Evolutionary conservation across 2,888 invertebrate genomes (phyloP).

Genomic region (Drosophila seclusa): DNA sequence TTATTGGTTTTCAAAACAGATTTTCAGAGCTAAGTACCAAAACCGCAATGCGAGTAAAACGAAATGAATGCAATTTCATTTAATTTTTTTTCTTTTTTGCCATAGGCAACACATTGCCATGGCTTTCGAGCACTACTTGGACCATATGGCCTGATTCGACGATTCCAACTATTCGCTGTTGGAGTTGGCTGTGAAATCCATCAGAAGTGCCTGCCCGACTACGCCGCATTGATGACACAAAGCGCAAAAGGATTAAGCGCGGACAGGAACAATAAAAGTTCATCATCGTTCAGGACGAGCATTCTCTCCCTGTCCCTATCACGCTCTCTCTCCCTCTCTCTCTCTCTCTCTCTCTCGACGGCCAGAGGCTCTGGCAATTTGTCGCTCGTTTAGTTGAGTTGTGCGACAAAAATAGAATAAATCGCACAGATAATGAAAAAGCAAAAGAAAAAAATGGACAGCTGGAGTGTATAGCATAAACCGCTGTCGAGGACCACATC

Average conservation of each 20-base stretch:
- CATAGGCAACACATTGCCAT: slow-evolving; percentile 49
- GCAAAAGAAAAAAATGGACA: slow-evolving; percentile 61
- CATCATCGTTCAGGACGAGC: slow-evolving; percentile 54
- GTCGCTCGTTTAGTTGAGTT: slow-evolving; percentile 81
- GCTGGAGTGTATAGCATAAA: slow-evolving; percentile 62
- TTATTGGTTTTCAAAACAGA: slow-evolving; percentile 82
- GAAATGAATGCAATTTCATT: slow-evolving; percentile 46
- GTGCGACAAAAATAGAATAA: slow-evolving; percentile 80
- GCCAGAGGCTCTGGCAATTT: slow-evolving; percentile 68
- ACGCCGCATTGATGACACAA: slow-evolving; percentile 68
- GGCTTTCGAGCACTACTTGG: slow-evolving; percentile 44
- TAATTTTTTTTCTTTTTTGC: slow-evolving; percentile 9
- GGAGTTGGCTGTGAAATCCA: slow-evolving; percentile 64
- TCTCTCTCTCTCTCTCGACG: neutral
- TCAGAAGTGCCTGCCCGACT: slow-evolving; percentile 59
- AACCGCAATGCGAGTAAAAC: slow-evolving; percentile 69
- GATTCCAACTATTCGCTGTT: slow-evolving; percentile 45
- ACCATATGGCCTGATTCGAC: slow-evolving; percentile 68
- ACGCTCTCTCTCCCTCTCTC: neutral
- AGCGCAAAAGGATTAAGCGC: slow-evolving; percentile 77
- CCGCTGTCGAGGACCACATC: slow-evolving; percentile 50
- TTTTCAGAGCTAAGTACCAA: slow-evolving; percentile 57
- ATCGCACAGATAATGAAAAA: slow-evolving; percentile 71
- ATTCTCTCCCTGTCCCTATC: neutral
- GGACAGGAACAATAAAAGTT: slow-evolving; percentile 75